A percentile compares a stretch with the other conserved stretches of the same genome.
These are phyloP conservation scores for Tipula unca DNA, from an alignment of 2,888 invertebrate genomes.

Conservation along the genomic window DNA sequence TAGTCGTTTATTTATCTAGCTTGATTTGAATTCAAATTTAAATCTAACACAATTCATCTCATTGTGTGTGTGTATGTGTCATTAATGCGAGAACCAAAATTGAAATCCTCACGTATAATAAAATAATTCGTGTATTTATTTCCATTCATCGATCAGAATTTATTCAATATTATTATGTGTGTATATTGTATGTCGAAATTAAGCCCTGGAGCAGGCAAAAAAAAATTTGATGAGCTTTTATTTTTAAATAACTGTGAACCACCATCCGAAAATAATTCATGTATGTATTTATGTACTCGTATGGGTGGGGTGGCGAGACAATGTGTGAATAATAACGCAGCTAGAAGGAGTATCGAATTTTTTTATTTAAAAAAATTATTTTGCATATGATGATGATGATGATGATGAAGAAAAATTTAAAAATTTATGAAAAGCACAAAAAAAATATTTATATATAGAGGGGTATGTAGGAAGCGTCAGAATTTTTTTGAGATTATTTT, in stretches of 20 bases:
- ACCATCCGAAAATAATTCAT: not conserved
- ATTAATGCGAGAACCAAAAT: not conserved
- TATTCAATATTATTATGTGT: not conserved
- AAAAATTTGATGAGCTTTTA: not conserved
- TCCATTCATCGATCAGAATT: not conserved
- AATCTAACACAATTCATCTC: not conserved
- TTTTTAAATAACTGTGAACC: not conserved
- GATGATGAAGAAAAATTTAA: not conserved
- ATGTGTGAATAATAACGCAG: conserved; percentile 8
- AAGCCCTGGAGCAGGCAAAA: not conserved
- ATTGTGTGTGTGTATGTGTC: no score
- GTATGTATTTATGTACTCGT: not conserved
- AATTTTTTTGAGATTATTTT: not conserved
- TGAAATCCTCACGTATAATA: not conserved
- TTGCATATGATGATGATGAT: not conserved
- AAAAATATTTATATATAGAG: not conserved
- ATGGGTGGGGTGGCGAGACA: not conserved
- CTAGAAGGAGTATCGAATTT: not conserved
- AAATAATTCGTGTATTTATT: not conserved
- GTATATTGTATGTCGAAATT: not conserved
- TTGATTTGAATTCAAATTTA: not conserved
- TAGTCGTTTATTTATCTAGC: not conserved
- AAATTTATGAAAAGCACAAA: not conserved
- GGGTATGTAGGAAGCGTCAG: not conserved
- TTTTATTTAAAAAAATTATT: not conserved